Base-by-base conservation (phyloP, 2,888 invertebrate genomes). In the Scaptodrosophila latifasciaeformis region DNA sequence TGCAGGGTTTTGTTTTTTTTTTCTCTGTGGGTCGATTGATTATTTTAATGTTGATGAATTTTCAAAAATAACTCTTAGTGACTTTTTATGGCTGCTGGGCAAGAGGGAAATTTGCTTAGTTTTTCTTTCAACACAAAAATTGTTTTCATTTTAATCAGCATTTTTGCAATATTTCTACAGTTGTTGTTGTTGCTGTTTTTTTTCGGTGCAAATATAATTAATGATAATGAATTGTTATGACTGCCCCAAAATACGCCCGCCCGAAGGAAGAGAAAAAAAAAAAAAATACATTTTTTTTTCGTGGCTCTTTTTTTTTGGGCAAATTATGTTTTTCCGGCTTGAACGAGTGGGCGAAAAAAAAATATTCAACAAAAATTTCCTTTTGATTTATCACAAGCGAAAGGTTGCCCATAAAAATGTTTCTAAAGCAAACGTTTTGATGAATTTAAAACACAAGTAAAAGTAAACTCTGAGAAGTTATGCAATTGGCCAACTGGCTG, bases 191-290 rank as follows among this genome's bases (percentile, higher is more conserved):
- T 52, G 47, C 21, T 49, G 65, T n/a, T n/a, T n/a, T n/a, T n/a
- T n/a, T n/a, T n/a, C 24, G 71, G 81, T 75, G 70, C 76, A 79
- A 76, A 69, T 69, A 67, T 66, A 76, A 76, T 81, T 81, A 79
- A 81, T 78, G 81, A 79, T 70, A 77, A 79, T 69, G 81, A 79
- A 77, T 79, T 77, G 76, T 65, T 76, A 67, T 77, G 78, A 45
- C 56, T 3, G 52, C 44, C 21, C 49, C 21, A 47, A n/a, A n/a
- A n/a, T 39, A 48, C 53, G 64, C 65, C 65, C 49, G 51, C 64
- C 21, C 9, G n/a, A n/a, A 24, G 24, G 24, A 24, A 5, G 4
- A 3, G 3, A 24, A 24, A n/a, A n/a, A n/a, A 24, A 24, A 24
- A 24, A 24, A 24, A 34, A 53, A n/a, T n/a, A n/a, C n/a, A n/a